A percentile compares a stretch with the other conserved stretches of the same genome.
Conservation (phyloP, 2,888 invertebrate species). For the Heliconius ethilla region DNA sequence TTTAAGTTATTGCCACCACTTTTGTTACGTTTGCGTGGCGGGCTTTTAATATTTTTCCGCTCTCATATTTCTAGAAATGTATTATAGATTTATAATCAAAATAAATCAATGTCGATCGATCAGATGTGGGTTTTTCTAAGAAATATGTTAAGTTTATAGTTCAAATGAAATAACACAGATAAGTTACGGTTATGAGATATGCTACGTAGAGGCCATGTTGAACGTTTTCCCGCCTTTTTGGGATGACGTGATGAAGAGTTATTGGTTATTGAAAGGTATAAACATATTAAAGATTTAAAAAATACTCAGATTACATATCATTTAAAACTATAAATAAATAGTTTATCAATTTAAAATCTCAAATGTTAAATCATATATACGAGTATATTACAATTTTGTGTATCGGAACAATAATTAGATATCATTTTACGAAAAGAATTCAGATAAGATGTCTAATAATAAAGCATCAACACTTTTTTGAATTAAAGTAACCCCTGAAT, state of each 20-base stretch:
- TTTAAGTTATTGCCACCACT: slow-evolving; percentile 28
- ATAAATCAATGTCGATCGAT: slow-evolving; percentile 28
- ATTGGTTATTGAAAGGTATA: not conserved
- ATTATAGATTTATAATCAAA: slow-evolving; percentile 18
- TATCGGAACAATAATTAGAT: no score
- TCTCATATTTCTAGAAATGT: slow-evolving; percentile 21
- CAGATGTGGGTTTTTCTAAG: slow-evolving; percentile 27
- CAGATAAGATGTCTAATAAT: no score
- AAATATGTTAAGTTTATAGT: slow-evolving; percentile 20
- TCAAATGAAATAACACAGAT: slow-evolving; percentile 20
- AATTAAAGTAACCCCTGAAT: not conserved
- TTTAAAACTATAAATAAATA: not conserved
- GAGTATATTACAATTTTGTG: no score
- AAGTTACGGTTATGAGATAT: slow-evolving; percentile 15
- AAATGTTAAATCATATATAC: no score
- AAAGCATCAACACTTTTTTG: no score
- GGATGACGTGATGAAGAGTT: not conserved
- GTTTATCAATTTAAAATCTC: not conserved
- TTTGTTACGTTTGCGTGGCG: slow-evolving; percentile 24
- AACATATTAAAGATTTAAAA: not conserved
- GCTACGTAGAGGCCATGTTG: slow-evolving; percentile 3
- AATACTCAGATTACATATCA: not conserved
- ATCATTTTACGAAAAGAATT: no score
- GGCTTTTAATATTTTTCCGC: slow-evolving; percentile 24
- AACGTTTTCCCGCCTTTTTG: slow-evolving; percentile 19